A percentile compares a stretch with the other conserved stretches of the same genome.
Evolutionary conservation across 2,113 vertebrate species (phyloP).

Genomic region (Calyptommatus sinebrachiatus): DNA sequence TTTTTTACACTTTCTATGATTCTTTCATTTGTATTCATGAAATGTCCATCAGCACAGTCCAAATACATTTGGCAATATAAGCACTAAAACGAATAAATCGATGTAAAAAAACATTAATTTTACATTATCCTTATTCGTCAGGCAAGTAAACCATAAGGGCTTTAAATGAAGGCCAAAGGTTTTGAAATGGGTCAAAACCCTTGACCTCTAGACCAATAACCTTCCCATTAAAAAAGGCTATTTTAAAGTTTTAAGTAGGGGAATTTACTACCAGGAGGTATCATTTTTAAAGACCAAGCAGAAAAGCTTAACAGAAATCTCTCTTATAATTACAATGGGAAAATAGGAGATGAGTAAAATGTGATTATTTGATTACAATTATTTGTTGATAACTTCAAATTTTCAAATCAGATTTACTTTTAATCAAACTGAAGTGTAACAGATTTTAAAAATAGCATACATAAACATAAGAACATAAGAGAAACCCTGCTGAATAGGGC

Average conservation of each 20-base stretch:
- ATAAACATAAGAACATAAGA: not conserved
- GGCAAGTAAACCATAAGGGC: conserved; percentile 80
- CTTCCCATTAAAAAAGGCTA: conserved; percentile 82
- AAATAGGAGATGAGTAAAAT: conserved; percentile 48
- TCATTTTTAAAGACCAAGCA: conserved; percentile 72
- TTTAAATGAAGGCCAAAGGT: conserved; percentile 90
- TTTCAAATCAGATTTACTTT: conserved; percentile 22
- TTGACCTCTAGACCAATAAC: conserved; percentile 90
- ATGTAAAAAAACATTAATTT: conserved; percentile 96
- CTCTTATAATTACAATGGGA: conserved; percentile 71
- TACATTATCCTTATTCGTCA: conserved; percentile 94
- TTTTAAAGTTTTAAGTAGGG: conserved; percentile 81
- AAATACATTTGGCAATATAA: conserved; percentile 95
- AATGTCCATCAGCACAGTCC: conserved; percentile 85
- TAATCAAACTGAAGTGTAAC: conserved; percentile 10
- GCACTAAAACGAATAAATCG: conserved; percentile 86
- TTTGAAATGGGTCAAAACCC: conserved; percentile 84
- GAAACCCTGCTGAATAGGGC: too few relatives aligned
- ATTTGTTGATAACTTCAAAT: conserved; percentile 36
- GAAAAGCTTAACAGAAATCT: conserved; percentile 71
- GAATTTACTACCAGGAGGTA: conserved; percentile 77
- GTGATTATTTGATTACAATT: conserved; percentile 37
- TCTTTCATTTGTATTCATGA: conserved; percentile 99
- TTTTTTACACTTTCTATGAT: conserved; percentile 91
- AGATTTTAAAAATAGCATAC: conserved; percentile 39